Conservation (phyloP, 2,888 invertebrate species). For the Rhagophthalmus giganteus region DNA sequence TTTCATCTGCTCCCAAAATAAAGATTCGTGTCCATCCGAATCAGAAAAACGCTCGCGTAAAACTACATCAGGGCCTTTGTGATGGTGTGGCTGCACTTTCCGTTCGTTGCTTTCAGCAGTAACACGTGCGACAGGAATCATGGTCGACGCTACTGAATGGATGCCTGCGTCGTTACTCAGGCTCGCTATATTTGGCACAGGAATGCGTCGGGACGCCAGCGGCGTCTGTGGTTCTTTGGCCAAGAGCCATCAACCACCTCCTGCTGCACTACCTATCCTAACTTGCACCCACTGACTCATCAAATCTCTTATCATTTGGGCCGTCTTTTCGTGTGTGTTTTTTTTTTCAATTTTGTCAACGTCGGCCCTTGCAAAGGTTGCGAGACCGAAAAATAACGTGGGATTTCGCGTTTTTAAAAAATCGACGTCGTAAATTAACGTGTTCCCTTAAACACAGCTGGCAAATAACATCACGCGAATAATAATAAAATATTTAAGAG, state of each 20-base stretch:
- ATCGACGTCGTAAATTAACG: too few species aligned
- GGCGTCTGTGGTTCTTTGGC: constrained; percentile 51
- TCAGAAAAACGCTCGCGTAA: constrained; percentile 3
- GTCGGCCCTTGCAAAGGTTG: too few species aligned
- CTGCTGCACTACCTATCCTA: constrained; percentile 51
- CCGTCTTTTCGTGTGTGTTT: too few species aligned
- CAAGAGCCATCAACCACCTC: constrained; percentile 51
- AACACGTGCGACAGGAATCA: constrained; percentile 38
- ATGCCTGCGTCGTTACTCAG: constrained; percentile 51
- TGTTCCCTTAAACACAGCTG: too few species aligned
- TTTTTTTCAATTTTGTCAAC: too few species aligned
- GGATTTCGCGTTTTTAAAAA: too few species aligned
- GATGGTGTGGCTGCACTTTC: constrained; percentile 22
- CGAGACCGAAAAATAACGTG: too few species aligned
- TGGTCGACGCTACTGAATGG: constrained; percentile 42
- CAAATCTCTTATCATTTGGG: constrained; percentile 3
- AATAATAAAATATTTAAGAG: too few species aligned
- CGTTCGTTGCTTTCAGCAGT: constrained; percentile 26
- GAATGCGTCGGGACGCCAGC: constrained; percentile 54
- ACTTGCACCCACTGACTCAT: constrained; percentile 50
- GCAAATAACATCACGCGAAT: too few species aligned
- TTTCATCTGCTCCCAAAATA: constrained; percentile 16
- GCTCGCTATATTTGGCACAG: constrained; percentile 49
- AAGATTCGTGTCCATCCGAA: constrained; percentile 14
- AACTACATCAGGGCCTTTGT: constrained; percentile 21